These are phyloP conservation scores for Dysidea cf. avara DNA, from an alignment of 37 sponge, comb jelly and placozoan species.

Conservation along the genomic window DNA sequence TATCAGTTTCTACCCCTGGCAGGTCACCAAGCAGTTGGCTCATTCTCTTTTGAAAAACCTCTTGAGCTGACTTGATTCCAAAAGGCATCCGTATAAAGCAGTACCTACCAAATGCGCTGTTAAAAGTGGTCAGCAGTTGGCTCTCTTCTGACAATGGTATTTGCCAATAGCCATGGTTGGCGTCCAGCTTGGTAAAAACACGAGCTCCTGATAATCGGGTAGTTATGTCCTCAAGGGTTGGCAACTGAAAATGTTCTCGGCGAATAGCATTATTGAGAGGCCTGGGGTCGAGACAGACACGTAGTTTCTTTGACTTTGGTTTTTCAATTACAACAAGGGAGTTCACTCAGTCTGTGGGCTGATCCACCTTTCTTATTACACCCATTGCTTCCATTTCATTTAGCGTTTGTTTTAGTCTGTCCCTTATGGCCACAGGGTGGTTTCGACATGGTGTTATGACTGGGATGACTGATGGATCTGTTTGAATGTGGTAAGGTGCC, in stretches of 20 bases:
- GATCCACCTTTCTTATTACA: no score
- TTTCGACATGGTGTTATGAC: no score
- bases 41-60: slow-evolving; percentile 15
- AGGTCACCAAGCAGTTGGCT: slow-evolving; percentile 13
- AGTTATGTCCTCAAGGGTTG: slow-evolving; percentile 7
- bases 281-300: slow-evolving; percentile 22
- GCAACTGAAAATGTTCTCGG: slow-evolving; percentile 6
- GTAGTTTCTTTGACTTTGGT: not conserved
- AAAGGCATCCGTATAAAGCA: not conserved
- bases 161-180: slow-evolving; percentile 19
- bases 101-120: slow-evolving; percentile 6
- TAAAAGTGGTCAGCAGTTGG: not conserved
- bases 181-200: not conserved
- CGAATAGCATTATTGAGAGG: slow-evolving; percentile 1
- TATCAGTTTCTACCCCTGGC: slow-evolving; percentile 7
- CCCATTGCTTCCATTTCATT: no score
- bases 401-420: no score
- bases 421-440: no score
- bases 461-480: no score
- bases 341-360: slow-evolving; percentile 5
- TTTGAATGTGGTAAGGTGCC: no score
- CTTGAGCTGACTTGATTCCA: slow-evolving; percentile 4
- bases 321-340: slow-evolving; percentile 1
- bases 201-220: not conserved
- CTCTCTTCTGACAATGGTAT: not conserved